Evolutionary conservation across 2,797 vertebrate species (phyloP), one percentile per base, ranked within the genome.

Genomic region (Anas georgica): DNA sequence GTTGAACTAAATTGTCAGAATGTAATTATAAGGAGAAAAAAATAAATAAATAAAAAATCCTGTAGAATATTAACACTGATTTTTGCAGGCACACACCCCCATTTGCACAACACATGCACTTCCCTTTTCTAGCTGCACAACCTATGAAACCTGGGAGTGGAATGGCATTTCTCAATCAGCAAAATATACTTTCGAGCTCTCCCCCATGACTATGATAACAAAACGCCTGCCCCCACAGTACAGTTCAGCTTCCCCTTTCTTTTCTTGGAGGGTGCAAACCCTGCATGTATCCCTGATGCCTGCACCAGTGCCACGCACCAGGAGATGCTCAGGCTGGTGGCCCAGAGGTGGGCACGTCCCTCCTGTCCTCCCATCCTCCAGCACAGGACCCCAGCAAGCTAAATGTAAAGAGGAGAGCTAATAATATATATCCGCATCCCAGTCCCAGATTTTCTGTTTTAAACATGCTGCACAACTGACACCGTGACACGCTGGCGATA

Each of bases 401-500:
- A 94, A 95, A 97, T 91, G 58, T 87, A 84, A 96, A 85, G 88
- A 35, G 93, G 94, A 95, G 95, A 88, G 79, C 88, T 97, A 95
- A 94, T 95, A 96, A 96, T 90, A 26, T 75, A 78, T 94, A 90
- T 72, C 12, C 4, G 93, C 96, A 97, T 96, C 95, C 95, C 12
- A 87, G 86, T 90, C 89, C 92, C 96, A 97, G 90, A 95, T 97
- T 96, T 97, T 97, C 95, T 95, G 88, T 88, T 96, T 96, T 83
- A 91, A 97, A 90, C 94, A 95, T 93, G 90, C 96, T 91, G 94
- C 67, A 28, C 94, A 95, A 75, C 95, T 97, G 95, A 92, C 95
- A 97, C 92, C 94, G 96, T 97, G 97, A 94, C 96, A 98, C 90
- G 96, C 97, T 97, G 96, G 97, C 96, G 97, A 77, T 88, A 96